Conservation (phyloP, 1,140 invertebrate genomes). For the Zaprionus davidi region DNA sequence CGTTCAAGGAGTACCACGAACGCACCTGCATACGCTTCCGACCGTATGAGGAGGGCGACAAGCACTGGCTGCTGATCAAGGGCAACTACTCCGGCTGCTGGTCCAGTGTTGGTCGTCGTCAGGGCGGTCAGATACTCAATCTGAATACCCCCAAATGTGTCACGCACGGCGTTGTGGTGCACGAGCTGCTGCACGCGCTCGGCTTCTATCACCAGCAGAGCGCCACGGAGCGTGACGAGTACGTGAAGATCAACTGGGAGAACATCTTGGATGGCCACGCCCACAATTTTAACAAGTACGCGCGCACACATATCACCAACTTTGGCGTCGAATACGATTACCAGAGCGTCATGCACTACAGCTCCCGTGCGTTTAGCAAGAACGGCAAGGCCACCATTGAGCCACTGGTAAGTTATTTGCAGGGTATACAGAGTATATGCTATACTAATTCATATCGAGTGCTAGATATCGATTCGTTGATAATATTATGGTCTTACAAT, state of each 20-base stretch:
- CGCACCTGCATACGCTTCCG: constrained; percentile 90
- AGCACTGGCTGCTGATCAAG: constrained; percentile 87
- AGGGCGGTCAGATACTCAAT: constrained; percentile 87
- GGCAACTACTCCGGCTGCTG: constrained; percentile 91
- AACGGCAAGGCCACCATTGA: constrained; percentile 87
- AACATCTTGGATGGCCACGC: constrained; percentile 88
- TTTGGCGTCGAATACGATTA: constrained; percentile 89
- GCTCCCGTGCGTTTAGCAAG: constrained; percentile 87
- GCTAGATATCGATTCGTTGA: no score
- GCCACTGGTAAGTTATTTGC: constrained; percentile 84
- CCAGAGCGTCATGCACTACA: constrained; percentile 90
- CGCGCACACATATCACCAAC: constrained; percentile 87
- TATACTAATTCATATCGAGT: not conserved
- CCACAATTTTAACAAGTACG: constrained; percentile 90
- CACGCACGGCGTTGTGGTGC: constrained; percentile 85
- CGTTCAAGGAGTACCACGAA: constrained; percentile 89
- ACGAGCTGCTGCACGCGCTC: constrained; percentile 89
- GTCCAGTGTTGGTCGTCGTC: constrained; percentile 89
- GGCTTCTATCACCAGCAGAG: constrained; percentile 92
- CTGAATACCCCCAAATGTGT: constrained; percentile 86
- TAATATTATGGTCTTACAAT: no score
- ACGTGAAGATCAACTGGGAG: constrained; percentile 88
- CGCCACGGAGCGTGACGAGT: constrained; percentile 88
- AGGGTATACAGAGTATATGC: not conserved
- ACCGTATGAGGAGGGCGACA: constrained; percentile 88